Evolutionary conservation across 2,797 vertebrate species (phyloP).

Genomic region (Chaunax sp.): DNA sequence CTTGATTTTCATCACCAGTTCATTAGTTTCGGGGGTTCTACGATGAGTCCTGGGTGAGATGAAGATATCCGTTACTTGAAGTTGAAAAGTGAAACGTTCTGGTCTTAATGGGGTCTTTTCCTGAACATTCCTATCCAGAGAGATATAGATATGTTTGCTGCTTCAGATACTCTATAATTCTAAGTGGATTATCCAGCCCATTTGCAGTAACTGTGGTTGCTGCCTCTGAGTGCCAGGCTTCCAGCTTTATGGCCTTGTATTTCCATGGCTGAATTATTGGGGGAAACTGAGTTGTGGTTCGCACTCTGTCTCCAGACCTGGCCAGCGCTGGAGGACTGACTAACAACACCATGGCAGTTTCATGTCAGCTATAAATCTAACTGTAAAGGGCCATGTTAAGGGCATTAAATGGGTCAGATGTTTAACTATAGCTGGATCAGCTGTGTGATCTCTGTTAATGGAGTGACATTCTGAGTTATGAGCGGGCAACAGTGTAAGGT

Average conservation of each 20-base stretch:
- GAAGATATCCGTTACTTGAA: not conserved
- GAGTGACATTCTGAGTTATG: slow-evolving; percentile 61
- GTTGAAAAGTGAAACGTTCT: not conserved
- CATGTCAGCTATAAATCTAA: slow-evolving; percentile 74
- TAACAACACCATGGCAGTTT: slow-evolving; percentile 65
- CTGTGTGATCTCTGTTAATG: slow-evolving; percentile 68
- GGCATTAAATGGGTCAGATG: slow-evolving; percentile 75
- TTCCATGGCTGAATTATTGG: slow-evolving; percentile 71
- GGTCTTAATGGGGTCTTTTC: slow-evolving; percentile 22
- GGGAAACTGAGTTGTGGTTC: slow-evolving; percentile 66
- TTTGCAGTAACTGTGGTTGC: slow-evolving; percentile 78
- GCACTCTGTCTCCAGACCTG: slow-evolving; percentile 41
- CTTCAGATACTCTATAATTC: slow-evolving; percentile 59
- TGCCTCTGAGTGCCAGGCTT: slow-evolving; percentile 71
- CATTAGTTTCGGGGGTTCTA: slow-evolving; percentile 12
- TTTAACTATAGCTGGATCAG: slow-evolving; percentile 74
- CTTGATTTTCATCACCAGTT: not conserved
- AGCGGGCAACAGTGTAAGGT: slow-evolving; percentile 32
- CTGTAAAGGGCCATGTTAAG: slow-evolving; percentile 69
- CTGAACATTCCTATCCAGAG: slow-evolving; percentile 15
- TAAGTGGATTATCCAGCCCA: slow-evolving; percentile 77
- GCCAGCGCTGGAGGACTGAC: slow-evolving; percentile 42
- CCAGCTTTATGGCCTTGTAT: slow-evolving; percentile 78
- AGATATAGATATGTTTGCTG: slow-evolving; percentile 31
- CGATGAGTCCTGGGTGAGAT: not conserved